Conservation (phyloP, 2,888 invertebrate species). For the Coelopa pilipes region DNA sequence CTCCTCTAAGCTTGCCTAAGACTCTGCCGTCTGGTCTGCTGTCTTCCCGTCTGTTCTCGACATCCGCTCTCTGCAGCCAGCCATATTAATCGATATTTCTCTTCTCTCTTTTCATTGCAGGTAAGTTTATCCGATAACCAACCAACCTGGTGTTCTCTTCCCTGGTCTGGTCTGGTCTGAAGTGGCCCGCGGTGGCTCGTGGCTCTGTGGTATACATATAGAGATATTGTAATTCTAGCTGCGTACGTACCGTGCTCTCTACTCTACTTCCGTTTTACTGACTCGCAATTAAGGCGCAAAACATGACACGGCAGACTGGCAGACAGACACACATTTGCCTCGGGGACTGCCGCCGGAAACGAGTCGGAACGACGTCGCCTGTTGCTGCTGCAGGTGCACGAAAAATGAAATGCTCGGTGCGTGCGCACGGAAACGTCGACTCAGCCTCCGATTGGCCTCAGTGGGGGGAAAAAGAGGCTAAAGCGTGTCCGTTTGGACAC, state of each 20-base stretch:
- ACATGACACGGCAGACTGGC: neutral
- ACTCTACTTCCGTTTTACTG: slow-evolving; percentile 38
- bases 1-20: no score
- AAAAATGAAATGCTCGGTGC: neutral
- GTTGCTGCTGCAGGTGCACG: slow-evolving; percentile 9
- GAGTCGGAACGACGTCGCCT: slow-evolving; percentile 4
- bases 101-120: slow-evolving; percentile 38
- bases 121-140: slow-evolving; percentile 31
- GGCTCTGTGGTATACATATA: neutral
- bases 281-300: slow-evolving; percentile 36
- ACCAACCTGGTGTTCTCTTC: no score
- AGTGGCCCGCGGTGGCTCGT: neutral
- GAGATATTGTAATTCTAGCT: slow-evolving; percentile 33
- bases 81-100: slow-evolving; percentile 36
- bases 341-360: slow-evolving; percentile 41
- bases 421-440: neutral
- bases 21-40: neutral
- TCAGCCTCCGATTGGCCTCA: no score
- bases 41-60: neutral
- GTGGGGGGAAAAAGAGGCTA: no score
- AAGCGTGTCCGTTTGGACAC: no score
- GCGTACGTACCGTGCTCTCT: slow-evolving; percentile 20
- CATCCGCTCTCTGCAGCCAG: neutral
- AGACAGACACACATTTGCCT: slow-evolving; percentile 26
- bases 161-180: no score